phyloP scores from a whole-genome alignment of 2,888 invertebrate genomes.

The Geophilus truncorum region DNA sequence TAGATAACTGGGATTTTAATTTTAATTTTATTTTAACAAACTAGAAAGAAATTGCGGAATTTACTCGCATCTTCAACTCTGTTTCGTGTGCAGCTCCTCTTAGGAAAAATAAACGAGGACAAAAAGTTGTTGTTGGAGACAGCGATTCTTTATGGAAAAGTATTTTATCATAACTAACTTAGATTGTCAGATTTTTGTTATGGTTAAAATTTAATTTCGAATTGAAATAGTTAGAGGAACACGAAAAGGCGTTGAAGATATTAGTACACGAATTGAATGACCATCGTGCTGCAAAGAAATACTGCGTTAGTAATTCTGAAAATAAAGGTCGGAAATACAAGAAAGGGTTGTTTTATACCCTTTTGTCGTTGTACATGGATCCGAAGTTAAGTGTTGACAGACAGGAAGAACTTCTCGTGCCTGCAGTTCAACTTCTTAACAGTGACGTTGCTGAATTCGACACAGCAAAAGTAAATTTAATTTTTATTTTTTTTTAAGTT shows the following conservation, averaged over 20 bases:
- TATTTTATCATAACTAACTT: constrained; percentile 40
- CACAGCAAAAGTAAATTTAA: constrained; percentile 49
- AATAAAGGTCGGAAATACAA: constrained; percentile 45
- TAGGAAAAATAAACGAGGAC: constrained; percentile 50
- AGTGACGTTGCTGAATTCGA: constrained; percentile 52
- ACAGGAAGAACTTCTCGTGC: constrained; percentile 47
- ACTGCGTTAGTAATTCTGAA: constrained; percentile 50
- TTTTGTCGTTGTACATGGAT: constrained; percentile 51
- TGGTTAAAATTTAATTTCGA: constrained; percentile 31
- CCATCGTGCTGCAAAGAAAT: constrained; percentile 52
- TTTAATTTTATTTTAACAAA: background rate
- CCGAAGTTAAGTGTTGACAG: constrained; percentile 42
- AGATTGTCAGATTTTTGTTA: background rate
- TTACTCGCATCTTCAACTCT: constrained; percentile 49
- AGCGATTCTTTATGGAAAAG: constrained; percentile 55
- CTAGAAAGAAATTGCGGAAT: constrained; percentile 48
- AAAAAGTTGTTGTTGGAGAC: constrained; percentile 51
- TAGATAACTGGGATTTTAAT: background rate
- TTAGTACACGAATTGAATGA: constrained; percentile 53
- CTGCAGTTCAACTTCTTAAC: constrained; percentile 51
- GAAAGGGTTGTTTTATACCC: constrained; percentile 49
- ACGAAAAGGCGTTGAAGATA: constrained; percentile 53
- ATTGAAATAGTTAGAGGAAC: constrained; percentile 53
- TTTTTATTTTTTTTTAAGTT: no score
- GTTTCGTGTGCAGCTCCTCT: constrained; percentile 50